Evolutionary conservation across 92 coral and sea anemone species (phyloP).

Genomic region (Porites cylindrica): DNA sequence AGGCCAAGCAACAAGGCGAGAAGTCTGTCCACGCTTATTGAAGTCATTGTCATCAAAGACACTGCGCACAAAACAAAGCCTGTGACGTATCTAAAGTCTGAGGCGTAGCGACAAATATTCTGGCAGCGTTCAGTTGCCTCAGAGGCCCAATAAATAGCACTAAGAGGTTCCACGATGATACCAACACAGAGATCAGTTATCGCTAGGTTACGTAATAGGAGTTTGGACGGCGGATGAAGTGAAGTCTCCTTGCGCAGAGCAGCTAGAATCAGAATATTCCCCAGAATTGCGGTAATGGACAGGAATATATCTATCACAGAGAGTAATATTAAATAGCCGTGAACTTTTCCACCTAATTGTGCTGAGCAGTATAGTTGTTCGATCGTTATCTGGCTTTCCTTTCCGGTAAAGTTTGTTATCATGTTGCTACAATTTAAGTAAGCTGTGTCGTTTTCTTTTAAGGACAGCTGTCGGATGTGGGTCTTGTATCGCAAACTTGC

Average conservation of each 20-base stretch:
- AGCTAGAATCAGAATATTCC: slow-evolving; percentile 13
- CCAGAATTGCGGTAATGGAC: slow-evolving; percentile 30
- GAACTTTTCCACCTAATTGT: neutral
- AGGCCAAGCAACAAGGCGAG: slow-evolving; percentile 12
- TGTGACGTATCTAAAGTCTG: neutral
- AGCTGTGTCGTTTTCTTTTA: no score
- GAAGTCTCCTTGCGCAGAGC: slow-evolving; percentile 11
- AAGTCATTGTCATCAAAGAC: slow-evolving; percentile 9
- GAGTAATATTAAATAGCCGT: neutral
- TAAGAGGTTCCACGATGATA: no score
- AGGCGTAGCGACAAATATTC: no score
- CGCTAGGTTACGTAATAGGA: neutral
- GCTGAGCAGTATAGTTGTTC: neutral
- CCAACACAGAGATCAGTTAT: no score
- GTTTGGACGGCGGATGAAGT: slow-evolving; percentile 33
- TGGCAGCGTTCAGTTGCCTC: no score
- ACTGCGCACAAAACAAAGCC: neutral
- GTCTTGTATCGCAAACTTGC: no score
- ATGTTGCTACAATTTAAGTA: no score
- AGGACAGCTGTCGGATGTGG: no score
- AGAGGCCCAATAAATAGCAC: no score
- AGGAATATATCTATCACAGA: slow-evolving; percentile 6
- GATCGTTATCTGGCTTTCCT: neutral
- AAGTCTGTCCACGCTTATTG: slow-evolving; percentile 30
- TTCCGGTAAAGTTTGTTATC: neutral